Base-by-base conservation (phyloP, 2,888 invertebrate genomes). In the Stramonita haemastoma region DNA sequence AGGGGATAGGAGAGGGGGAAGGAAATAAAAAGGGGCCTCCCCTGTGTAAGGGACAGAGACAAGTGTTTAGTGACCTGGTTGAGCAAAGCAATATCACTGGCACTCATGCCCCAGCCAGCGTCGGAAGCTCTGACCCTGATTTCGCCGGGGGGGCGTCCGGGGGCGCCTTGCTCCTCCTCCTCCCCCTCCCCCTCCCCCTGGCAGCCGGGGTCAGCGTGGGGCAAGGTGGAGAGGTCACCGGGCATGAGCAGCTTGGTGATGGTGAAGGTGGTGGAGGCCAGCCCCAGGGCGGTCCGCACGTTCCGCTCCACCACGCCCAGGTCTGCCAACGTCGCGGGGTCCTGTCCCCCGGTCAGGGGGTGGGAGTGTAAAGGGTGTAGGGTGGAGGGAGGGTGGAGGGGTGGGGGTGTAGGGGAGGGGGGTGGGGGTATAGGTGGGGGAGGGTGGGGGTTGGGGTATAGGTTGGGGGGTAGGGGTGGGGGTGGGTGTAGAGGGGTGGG, bases 261-360 rank as follows among this genome's bases (percentile, higher is more conserved):
- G 91, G 93, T 93, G 91, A 93, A 92, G 46, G 93, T 93, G 15
- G 94, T 93, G 90, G 92, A 92, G 36, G 94, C 92, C 90, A 95
- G 92, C 89, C 93, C 93, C 85, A 95, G 93, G 36, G 95, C 92
- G 90, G 94, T 94, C 36, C 95, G 93, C 32, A 95, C 92, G 46
- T 93, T 93, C 87, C 93, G 93, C 90, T 95, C 93, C 46, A 94
- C 93, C 0, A 94, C 94, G 26, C 93, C 94, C 15, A 95, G 91
- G 89, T 95, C 95, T 11, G 94, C 95, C 91, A 95, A 90, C 90
- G 94, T 94, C 81, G 92, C 90, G 0, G 93, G 93, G 87, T 94
- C 94, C 95, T 95, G 90, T 11, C 46, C 46, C n/a, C n/a, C n/a
- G n/a, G n/a, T n/a, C n/a, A n/a, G n/a, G n/a, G n/a, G n/a, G n/a